These are phyloP conservation scores for Alviniconcha strummeri DNA, from an alignment of 2,888 invertebrate species.

Conservation along the genomic window DNA sequence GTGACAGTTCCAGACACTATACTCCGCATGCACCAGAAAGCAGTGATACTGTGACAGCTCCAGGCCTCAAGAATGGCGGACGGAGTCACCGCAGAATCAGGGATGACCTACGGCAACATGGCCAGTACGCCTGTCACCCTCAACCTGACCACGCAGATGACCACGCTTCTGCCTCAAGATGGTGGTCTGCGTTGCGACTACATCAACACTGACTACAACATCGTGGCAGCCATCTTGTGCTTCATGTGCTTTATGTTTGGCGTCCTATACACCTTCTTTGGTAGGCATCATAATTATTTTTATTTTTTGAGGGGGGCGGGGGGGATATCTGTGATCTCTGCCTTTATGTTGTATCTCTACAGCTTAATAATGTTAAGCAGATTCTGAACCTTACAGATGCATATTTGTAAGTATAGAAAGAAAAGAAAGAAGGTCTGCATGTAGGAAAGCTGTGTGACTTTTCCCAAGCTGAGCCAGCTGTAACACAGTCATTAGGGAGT, in stretches of 20 bases:
- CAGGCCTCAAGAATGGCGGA: conserved; percentile 6
- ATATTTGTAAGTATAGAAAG: no score
- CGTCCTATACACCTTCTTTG: conserved; percentile 88
- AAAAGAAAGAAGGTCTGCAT: no score
- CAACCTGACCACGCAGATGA: not conserved
- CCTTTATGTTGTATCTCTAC: no score
- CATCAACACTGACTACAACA: conserved; percentile 78
- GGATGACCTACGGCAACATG: not conserved
- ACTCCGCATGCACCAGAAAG: no score
- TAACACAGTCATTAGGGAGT: no score
- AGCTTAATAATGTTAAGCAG: no score
- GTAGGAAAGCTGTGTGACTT: no score
- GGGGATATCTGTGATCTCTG: no score
- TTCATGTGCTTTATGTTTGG: conserved; percentile 87
- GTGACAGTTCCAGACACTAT: no score
- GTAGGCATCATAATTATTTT: conserved; percentile 76
- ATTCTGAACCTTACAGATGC: no score
- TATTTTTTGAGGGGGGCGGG: no score
- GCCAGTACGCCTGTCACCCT: not conserved
- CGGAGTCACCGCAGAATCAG: not conserved
- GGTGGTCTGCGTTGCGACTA: conserved; percentile 48
- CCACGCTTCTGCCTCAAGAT: not conserved
- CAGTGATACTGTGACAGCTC: not conserved
- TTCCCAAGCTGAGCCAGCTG: no score
- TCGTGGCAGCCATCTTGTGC: conserved; percentile 80